Evolutionary conservation across 2,888 invertebrate species (phyloP), one percentile per base, ranked within the genome.

Genomic region (Andrena dorsata): DNA sequence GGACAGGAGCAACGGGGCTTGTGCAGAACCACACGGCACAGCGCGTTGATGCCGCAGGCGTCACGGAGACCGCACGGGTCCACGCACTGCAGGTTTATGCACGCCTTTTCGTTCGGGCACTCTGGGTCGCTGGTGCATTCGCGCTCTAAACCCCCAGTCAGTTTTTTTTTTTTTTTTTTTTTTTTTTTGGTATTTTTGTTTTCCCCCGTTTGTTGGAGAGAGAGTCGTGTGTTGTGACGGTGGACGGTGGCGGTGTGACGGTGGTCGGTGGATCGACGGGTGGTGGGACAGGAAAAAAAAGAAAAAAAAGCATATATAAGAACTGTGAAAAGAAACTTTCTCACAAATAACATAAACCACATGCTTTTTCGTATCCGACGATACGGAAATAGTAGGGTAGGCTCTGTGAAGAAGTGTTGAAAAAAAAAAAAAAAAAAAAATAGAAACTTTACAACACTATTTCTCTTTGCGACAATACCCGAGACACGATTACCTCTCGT

Each of bases 111-210:
- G 95, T 97, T 97, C 90, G 97, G 96, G 95, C 98, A 98, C 95
- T 98, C 98, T 95, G 96, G 96, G 96, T 98, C 98, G 95, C 96
- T 96, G 95, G 96, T 96, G 95, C 98, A 98, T 96, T 97, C 97
- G 95, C 96, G 96, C 95, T 97, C 97, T 96, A 68, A 61, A 56
- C 47, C 76, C 47, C 35, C 74, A 72, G 65, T 78, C 28, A 28
- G 63, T 41, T 20, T 10, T 35, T 63, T 30, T 51, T 75, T 68
- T 78, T 68, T 41, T 74, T n/a, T n/a, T n/a, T 60, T 35, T 76
- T 53, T 69, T 75, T 68, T 78, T 68, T 41, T 74, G 51, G 49
- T 60, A 61, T 72, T 70, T 72, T 58, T 65, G 41, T 41, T 35
- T 56, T 47, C 10, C 7, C 28, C 56, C 32, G 56, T 53, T 47